These are phyloP conservation scores for Pagetopsis macropterus DNA, from an alignment of 2,797 vertebrate genomes.

Conservation along the genomic window DNA sequence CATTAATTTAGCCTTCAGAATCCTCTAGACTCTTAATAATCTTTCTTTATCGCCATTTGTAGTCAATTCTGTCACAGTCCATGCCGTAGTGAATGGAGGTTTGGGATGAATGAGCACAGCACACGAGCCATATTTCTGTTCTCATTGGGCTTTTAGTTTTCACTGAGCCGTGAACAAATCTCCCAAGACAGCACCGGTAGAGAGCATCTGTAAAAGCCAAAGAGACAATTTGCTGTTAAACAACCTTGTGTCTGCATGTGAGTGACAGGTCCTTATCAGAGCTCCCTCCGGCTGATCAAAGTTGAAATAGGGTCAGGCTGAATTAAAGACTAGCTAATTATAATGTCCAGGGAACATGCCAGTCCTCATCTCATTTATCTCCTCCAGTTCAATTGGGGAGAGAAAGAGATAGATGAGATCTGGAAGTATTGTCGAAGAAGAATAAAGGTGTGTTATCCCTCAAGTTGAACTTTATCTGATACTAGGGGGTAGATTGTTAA, in stretches of 20 bases:
- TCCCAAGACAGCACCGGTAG: constrained; percentile 52
- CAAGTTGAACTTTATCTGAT: constrained; percentile 49
- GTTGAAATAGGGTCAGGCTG: constrained; percentile 82
- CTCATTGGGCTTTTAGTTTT: constrained; percentile 63
- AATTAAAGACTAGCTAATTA: constrained; percentile 86
- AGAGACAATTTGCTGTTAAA: constrained; percentile 67
- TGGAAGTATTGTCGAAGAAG: constrained; percentile 8
- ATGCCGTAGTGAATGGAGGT: constrained; percentile 35
- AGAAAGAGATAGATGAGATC: constrained; percentile 50
- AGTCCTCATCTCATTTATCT: constrained; percentile 74
- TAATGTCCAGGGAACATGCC: constrained; percentile 81
- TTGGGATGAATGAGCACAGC: constrained; percentile 51
- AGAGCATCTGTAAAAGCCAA: constrained; percentile 47
- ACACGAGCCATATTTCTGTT: constrained; percentile 51
- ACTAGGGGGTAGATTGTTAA: constrained; percentile 32
- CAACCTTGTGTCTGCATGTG: constrained; percentile 66
- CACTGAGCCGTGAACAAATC: constrained; percentile 61
- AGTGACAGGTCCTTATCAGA: constrained; percentile 82
- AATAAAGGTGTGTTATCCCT: constrained; percentile 37
- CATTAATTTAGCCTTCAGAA: constrained; percentile 39
- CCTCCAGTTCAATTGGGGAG: constrained; percentile 41
- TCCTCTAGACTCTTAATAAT: constrained; percentile 37
- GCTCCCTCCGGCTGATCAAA: constrained; percentile 75
- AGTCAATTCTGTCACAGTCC: constrained; percentile 41
- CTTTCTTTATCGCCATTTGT: constrained; percentile 33